Conservation (phyloP, 2,888 invertebrate genomes). For the Ptychoptera albimana region DNA sequence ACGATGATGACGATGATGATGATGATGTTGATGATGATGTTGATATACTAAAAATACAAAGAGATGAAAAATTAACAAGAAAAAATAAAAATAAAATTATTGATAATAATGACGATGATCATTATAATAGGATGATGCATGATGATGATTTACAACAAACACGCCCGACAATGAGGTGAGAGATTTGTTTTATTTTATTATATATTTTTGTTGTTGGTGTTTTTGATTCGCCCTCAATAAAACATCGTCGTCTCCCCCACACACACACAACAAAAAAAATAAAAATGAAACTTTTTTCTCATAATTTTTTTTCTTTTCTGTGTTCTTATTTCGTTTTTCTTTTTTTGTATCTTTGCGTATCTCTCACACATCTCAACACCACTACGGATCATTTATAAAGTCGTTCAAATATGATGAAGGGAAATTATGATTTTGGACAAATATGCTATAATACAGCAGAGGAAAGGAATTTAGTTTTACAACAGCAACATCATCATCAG, state of each 20-base stretch:
- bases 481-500: constrained; percentile 21
- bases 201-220: no score
- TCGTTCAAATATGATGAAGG: constrained; percentile 1
- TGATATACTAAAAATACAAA: constrained; percentile 16
- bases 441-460: constrained; percentile 1
- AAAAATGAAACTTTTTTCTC: no score
- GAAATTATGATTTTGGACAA: constrained; percentile 4
- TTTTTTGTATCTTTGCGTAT: no score
- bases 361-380: no score
- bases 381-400: no score
- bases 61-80: constrained; percentile 11
- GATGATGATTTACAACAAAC: background rate
- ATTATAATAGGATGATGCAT: constrained; percentile 10
- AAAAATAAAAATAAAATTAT: constrained; percentile 16
- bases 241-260: no score
- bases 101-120: constrained; percentile 6
- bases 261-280: no score
- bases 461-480: constrained; percentile 1
- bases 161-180: no score
- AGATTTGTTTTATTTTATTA: no score
- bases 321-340: no score
- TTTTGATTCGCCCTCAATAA: no score
- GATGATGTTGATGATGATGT: constrained; percentile 18
- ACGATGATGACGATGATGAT: constrained; percentile 16
- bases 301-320: no score